Base-by-base conservation (phyloP, 1,140 invertebrate species). In the Drosophila mojavensis region DNA sequence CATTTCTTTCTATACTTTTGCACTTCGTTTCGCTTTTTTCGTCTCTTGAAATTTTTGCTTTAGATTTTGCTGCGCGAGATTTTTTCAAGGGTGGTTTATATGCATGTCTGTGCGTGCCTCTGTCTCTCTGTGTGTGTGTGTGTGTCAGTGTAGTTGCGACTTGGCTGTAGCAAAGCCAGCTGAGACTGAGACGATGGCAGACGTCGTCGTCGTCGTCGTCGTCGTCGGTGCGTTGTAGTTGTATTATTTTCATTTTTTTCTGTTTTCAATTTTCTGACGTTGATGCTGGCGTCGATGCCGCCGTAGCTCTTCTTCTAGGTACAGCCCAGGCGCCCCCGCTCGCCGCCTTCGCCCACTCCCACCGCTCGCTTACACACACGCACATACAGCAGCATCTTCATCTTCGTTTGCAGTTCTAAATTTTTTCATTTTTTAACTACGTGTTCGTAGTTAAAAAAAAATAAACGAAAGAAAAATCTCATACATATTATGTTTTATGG, bases 381-480 rank as follows among this genome's bases (percentile, higher is more conserved):
- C 17, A 4, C 51, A 59, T 10, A 62, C 55, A 45, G 20, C 65
- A 51, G 58, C 55, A 74, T 74, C 68, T 60, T 67, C 65, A 68
- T 70, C 77, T 83, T 82, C 67, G 63, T 67, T 65, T 70, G 65
- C 78, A 64, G 71, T 65, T 79, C 79, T 79, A 66, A 65, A 81
- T 75, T 84, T 84, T 68, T 68, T 70, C 59, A 58, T 90, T 90
- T 90, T 91, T 92, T 92, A 91, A 92, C 86, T 92, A 92, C 90
- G 91, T 91, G 90, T 90, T 91, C 90, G 78, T 91, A 91, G 90
- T 91, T 91, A 91, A 91, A 91, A 36, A 36, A 17, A 17, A 36
- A 11, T 6, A 36, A 33, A 33, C 30, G 33, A 36, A 36, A 36
- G 33, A 36, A 36, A 90, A 91, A 91, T 91, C 86, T 89, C 86